A percentile compares a stretch with the other conserved stretches of the same genome.
These are phyloP conservation scores for Drosophila niveifrons DNA, from an alignment of 2,888 invertebrate species.

Conservation along the genomic window DNA sequence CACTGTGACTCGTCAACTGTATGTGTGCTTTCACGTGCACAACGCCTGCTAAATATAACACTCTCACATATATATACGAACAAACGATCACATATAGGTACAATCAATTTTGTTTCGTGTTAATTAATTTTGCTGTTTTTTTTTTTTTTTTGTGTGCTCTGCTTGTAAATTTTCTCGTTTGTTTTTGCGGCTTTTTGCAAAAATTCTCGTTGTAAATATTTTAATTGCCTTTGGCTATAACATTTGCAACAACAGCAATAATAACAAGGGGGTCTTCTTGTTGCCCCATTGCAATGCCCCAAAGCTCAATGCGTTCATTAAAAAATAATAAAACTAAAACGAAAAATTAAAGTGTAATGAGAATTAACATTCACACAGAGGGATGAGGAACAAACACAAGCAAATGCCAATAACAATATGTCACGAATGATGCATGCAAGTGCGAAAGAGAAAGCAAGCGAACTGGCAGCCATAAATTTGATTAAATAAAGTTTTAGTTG, in stretches of 20 bases:
- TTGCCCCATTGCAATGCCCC: conserved; percentile 34
- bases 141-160: conserved; percentile 21
- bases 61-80: conserved; percentile 18
- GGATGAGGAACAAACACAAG: conserved; percentile 18
- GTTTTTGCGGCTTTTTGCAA: conserved; percentile 42
- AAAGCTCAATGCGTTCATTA: conserved; percentile 57
- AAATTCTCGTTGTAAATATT: conserved; percentile 67
- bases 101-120: conserved; percentile 66
- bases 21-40: conserved; percentile 69
- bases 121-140: conserved; percentile 67
- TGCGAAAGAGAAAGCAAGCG: neutral
- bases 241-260: conserved; percentile 27
- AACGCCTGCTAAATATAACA: conserved; percentile 61
- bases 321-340: conserved; percentile 64
- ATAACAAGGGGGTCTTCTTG: conserved; percentile 45
- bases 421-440: conserved; percentile 47
- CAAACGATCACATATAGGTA: conserved; percentile 41
- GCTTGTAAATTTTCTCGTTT: conserved; percentile 40
- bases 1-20: conserved; percentile 38
- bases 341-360: conserved; percentile 52
- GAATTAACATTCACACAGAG: conserved; percentile 37
- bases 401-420: conserved; percentile 72
- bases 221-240: conserved; percentile 70
- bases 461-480: conserved; percentile 75
- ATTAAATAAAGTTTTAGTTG: conserved; percentile 80